Conservation (phyloP, 2,888 invertebrate species). For the Lithosia quadra region DNA sequence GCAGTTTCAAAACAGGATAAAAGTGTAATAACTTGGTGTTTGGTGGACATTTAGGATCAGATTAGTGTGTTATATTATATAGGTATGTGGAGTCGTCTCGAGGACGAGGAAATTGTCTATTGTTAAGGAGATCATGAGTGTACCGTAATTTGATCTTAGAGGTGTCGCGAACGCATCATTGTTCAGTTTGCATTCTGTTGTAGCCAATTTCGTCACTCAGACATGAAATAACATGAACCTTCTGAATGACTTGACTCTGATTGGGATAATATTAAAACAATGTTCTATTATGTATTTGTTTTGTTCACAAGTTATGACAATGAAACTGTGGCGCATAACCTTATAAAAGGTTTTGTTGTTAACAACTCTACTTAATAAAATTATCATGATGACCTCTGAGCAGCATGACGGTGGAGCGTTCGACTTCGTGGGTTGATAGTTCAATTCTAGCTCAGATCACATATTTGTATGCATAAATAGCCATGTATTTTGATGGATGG, state of each 20-base stretch:
- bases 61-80: neutral
- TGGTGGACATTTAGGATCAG: neutral
- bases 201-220: neutral
- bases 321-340: neutral
- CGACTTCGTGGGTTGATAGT: too few relatives aligned
- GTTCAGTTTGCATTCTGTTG: slow-evolving; percentile 2
- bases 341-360: neutral
- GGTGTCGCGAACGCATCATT: neutral
- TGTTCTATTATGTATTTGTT: neutral
- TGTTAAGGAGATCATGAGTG: slow-evolving; percentile 9
- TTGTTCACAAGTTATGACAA: neutral
- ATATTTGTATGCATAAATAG: too few relatives aligned
- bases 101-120: slow-evolving; percentile 11
- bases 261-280: neutral
- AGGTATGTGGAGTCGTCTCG: neutral
- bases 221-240: too few relatives aligned
- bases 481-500: too few relatives aligned
- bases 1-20: too few relatives aligned
- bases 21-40: neutral
- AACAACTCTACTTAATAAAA: neutral
- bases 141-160: neutral
- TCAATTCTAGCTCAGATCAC: too few relatives aligned
- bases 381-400: neutral
- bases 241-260: too few relatives aligned
- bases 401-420: too few relatives aligned